Conservation (phyloP, 2,888 invertebrate genomes). For the Unio delphinus region DNA sequence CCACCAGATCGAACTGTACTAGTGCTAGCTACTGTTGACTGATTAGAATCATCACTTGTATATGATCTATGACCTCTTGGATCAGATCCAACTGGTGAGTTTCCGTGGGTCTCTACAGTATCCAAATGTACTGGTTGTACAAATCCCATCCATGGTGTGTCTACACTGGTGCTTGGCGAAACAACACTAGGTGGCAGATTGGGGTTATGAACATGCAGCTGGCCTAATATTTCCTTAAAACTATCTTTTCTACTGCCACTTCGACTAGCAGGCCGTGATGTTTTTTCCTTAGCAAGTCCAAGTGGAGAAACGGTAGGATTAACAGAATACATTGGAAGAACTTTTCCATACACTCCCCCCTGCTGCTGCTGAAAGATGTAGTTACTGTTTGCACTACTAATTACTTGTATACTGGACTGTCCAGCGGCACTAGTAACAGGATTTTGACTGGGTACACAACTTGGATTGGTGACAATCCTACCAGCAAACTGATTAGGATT, state of each 20-base stretch:
- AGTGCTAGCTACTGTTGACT: constrained; percentile 26
- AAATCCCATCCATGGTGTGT: constrained; percentile 27
- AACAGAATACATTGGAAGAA: constrained; percentile 12
- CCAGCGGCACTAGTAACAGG: too few relatives aligned
- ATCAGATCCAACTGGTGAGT: constrained; percentile 30
- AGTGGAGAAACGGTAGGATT: constrained; percentile 17
- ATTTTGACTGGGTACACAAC: background rate
- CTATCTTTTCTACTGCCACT: constrained; percentile 56
- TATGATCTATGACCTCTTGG: constrained; percentile 25
- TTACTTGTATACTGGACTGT: constrained; percentile 2
- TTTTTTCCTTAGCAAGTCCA: constrained; percentile 26
- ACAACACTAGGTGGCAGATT: constrained; percentile 9
- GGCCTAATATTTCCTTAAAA: constrained; percentile 49
- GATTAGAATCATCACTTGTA: constrained; percentile 31
- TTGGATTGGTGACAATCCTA: constrained; percentile 32
- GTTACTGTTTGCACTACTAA: constrained; percentile 53
- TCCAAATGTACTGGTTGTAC: constrained; percentile 40
- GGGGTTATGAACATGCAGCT: constrained; percentile 38
- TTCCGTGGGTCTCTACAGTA: constrained; percentile 23
- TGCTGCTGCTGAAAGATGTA: constrained; percentile 39
- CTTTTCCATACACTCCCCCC: constrained; percentile 18
- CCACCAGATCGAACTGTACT: constrained; percentile 29
- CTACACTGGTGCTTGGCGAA: constrained; percentile 21
- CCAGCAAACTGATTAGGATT: constrained; percentile 29
- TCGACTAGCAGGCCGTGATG: constrained; percentile 42